phyloP scores from a whole-genome alignment of 53 echinoderm and acorn worm species.

The Luidia sarsii region DNA sequence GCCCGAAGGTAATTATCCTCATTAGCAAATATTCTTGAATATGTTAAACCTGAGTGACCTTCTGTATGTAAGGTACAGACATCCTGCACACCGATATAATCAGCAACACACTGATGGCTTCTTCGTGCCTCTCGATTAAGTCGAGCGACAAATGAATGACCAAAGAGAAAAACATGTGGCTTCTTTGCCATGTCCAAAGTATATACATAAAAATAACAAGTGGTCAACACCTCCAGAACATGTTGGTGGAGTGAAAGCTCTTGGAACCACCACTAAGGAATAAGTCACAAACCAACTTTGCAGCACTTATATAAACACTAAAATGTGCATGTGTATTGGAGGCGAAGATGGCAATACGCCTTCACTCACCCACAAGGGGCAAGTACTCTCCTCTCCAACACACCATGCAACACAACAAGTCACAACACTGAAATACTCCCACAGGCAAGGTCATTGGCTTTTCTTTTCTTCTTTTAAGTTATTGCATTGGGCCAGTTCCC shows the following conservation, averaged over 20 bases:
- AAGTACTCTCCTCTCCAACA: too few species aligned
- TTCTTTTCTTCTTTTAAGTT: too few species aligned
- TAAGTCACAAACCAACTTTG: too few species aligned
- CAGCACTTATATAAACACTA: too few species aligned
- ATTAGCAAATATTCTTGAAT: not conserved
- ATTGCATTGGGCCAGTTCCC: slow-evolving; percentile 23
- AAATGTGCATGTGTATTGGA: too few species aligned
- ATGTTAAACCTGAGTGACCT: slow-evolving; percentile 21
- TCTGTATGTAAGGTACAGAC: slow-evolving; percentile 3
- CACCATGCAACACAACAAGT: too few species aligned
- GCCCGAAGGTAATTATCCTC: not conserved
- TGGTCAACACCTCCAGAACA: not conserved
- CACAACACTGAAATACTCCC: too few species aligned
- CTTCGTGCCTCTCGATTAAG: slow-evolving; percentile 12
- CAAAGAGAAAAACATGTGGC: slow-evolving; percentile 1
- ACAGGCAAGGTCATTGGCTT: too few species aligned
- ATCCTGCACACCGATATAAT: slow-evolving; percentile 13
- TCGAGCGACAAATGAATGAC: slow-evolving; percentile 23
- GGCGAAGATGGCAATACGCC: too few species aligned
- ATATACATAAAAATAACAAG: not conserved
- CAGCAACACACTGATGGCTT: not conserved
- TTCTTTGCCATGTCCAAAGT: not conserved
- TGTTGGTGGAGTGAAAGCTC: too few species aligned
- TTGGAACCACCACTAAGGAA: too few species aligned
- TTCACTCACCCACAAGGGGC: too few species aligned